These are phyloP conservation scores for Carabus problematicus DNA, from an alignment of 2,888 invertebrate genomes.

Conservation along the genomic window DNA sequence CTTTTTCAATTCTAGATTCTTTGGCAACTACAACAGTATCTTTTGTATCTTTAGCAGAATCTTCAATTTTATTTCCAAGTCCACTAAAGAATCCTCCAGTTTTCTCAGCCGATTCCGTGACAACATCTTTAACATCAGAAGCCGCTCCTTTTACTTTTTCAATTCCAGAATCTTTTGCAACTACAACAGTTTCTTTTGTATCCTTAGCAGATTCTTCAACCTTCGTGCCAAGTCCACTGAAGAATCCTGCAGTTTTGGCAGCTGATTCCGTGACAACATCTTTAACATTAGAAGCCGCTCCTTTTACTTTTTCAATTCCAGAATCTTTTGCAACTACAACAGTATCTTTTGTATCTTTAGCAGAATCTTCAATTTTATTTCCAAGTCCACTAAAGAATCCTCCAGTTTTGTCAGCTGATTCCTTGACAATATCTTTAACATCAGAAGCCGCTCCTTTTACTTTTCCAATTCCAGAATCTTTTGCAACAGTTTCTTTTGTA, in stretches of 20 bases:
- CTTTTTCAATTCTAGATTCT: constrained; percentile 5
- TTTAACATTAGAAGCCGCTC: constrained; percentile 13
- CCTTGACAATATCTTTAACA: constrained; percentile 43
- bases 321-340: constrained; percentile 35
- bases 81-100: constrained; percentile 21
- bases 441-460: constrained; percentile 9
- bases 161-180: constrained; percentile 38
- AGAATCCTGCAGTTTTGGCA: constrained; percentile 23
- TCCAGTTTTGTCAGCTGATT: constrained; percentile 40
- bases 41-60: constrained; percentile 11
- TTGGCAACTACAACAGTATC: constrained; percentile 8
- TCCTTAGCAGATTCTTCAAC: constrained; percentile 47
- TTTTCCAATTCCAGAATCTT: constrained; percentile 16
- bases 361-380: constrained; percentile 44
- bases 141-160: constrained; percentile 27
- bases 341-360: constrained; percentile 41
- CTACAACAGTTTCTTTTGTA: constrained; percentile 41
- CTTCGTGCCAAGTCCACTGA: constrained; percentile 42
- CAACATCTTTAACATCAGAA: constrained; percentile 33
- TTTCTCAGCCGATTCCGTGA: constrained; percentile 12
- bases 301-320: constrained; percentile 9
- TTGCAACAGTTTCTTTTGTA: constrained; percentile 30
- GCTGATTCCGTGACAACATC: constrained; percentile 17
- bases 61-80: constrained; percentile 27
- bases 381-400: constrained; percentile 45